Evolutionary conservation across 2,113 vertebrate species (phyloP), one percentile per base, ranked within the genome.

Genomic region (Isurus oxyrinchus): DNA sequence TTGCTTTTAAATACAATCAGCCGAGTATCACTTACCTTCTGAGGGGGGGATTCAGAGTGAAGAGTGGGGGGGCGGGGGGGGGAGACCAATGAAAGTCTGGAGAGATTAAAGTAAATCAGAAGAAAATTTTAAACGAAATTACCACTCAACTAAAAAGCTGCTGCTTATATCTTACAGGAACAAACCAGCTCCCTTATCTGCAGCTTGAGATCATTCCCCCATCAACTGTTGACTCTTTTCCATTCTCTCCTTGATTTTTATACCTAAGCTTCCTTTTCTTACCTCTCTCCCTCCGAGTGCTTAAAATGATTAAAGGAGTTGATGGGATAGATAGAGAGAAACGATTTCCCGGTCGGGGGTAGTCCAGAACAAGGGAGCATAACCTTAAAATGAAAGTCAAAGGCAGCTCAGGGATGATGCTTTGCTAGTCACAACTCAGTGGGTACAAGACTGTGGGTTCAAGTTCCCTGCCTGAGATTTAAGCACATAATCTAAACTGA

Each of bases 121-220:
- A 98, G 97, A 97, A 96, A 97, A 97, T 55, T 95, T 95, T 13
- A 98, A 98, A 98, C 97, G 97, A 98, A 98, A 98, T 98, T 97
- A 97, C 96, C 96, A 97, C 97, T 96, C 98, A 96, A 98, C 98
- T 98, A 97, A 97, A 98, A 98, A 98, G 98, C 98, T 98, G 97
- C 97, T 96, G 98, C 98, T 98, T 99, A 98, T 98, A 99, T 99
- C 99, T 99, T 97, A 98, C 98, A 98, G 98, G 98, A 98, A 97
- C 97, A 98, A 99, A 99, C 99, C 99, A 99, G 98, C 97, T 98
- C 98, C 97, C 98, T 99, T 99, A 99, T 99, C 99, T 98, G 97
- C 97, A 97, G 97, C 98, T 99, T 99, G 99, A 98, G 98, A 99
- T 99, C 99, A 99, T 98, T 97, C 97, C 97, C 97, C 98, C 99